Percentiles rank a stretch among this genome's conserved stretches.
Conservation (phyloP, 2,888 invertebrate genomes). For the Coenonympha glycerion region DNA sequence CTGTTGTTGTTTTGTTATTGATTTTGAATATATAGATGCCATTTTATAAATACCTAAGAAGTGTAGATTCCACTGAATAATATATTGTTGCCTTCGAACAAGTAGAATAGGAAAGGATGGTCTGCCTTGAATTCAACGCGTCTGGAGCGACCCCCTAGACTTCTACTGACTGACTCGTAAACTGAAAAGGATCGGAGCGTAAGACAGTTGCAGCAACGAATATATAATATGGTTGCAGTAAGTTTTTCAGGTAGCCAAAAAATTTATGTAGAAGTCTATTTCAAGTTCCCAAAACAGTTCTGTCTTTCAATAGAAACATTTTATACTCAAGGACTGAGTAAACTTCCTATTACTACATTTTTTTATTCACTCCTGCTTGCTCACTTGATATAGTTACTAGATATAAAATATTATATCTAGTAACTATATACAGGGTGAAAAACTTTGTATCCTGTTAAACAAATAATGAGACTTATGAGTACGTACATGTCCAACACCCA, state of each 20-base stretch:
- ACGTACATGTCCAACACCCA: too few species aligned
- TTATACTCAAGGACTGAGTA: too few species aligned
- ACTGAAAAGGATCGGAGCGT: neutral
- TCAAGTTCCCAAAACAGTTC: too few species aligned
- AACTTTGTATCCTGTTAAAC: too few species aligned
- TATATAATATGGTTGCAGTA: neutral
- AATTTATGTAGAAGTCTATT: neutral
- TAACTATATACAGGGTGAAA: too few species aligned
- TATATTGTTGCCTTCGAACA: conserved; percentile 14
- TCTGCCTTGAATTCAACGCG: conserved; percentile 23
- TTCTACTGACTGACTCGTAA: neutral
- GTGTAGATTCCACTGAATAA: conserved; percentile 26
- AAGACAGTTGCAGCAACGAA: neutral
- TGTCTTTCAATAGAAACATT: too few species aligned
- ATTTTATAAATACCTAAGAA: conserved; percentile 13
- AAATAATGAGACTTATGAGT: too few species aligned
- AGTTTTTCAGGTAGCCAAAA: neutral
- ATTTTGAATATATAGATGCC: neutral
- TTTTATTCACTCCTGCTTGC: too few species aligned
- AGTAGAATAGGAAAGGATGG: conserved; percentile 31
- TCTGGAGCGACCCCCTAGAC: neutral
- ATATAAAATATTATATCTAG: too few species aligned
- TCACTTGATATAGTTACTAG: too few species aligned
- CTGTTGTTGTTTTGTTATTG: neutral
- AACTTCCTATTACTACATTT: too few species aligned